Evolutionary conservation across 2,888 invertebrate genomes (phyloP).

Genomic region (Poecilus cupreus): DNA sequence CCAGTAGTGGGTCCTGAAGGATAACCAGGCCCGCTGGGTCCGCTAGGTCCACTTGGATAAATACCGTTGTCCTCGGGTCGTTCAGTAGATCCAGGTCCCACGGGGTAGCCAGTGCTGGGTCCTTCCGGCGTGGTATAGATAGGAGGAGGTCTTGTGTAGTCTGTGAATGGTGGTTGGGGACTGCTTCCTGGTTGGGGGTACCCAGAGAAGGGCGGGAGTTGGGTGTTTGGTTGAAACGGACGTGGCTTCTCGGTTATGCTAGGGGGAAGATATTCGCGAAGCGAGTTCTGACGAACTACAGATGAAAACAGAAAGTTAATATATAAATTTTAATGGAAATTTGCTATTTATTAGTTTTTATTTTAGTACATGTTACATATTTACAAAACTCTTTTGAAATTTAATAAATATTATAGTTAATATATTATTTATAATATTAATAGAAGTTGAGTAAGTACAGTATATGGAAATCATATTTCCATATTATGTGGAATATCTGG

Average conservation of each 20-base stretch:
- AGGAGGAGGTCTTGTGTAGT: constrained; percentile 59
- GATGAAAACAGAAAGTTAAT: too few relatives aligned
- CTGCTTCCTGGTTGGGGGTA: constrained; percentile 68
- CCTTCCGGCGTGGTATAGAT: constrained; percentile 66
- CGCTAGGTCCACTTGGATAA: constrained; percentile 60
- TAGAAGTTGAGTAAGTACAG: too few relatives aligned
- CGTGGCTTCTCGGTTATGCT: constrained; percentile 81
- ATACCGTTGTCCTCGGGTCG: constrained; percentile 53
- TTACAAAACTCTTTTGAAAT: too few relatives aligned
- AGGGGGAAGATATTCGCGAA: constrained; percentile 76
- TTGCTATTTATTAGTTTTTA: too few relatives aligned
- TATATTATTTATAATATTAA: too few relatives aligned
- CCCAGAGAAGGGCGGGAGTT: constrained; percentile 62
- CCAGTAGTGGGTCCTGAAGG: constrained; percentile 62
- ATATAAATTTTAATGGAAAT: constrained; percentile 40
- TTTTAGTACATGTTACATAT: too few relatives aligned
- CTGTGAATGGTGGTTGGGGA: constrained; percentile 69
- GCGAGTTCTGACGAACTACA: constrained; percentile 79
- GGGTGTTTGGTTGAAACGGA: constrained; percentile 77
- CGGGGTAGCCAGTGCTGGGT: constrained; percentile 54
- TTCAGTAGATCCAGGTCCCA: constrained; percentile 20
- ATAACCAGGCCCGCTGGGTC: constrained; percentile 49
- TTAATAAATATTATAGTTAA: too few relatives aligned
- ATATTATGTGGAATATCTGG: too few relatives aligned
- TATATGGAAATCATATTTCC: too few relatives aligned